Conservation (phyloP, 2,797 vertebrate genomes). For the Novumbra hubbsi region DNA sequence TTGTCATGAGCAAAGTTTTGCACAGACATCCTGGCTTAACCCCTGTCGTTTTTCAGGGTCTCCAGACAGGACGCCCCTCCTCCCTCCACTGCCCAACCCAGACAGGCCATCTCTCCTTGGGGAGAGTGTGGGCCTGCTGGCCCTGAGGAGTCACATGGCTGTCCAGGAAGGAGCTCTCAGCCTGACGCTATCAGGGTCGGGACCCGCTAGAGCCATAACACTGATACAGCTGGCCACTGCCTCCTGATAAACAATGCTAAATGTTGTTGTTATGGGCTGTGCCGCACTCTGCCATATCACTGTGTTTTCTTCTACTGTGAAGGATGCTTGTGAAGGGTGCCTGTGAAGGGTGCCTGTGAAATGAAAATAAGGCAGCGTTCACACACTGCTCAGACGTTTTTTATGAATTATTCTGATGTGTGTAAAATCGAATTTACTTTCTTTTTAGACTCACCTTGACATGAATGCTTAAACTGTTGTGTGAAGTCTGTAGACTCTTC, state of each 20-base stretch:
- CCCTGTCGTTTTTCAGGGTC: slow-evolving; percentile 3
- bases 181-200: slow-evolving; percentile 34
- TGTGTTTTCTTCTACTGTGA: slow-evolving; percentile 13
- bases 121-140: slow-evolving; percentile 20
- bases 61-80: slow-evolving; percentile 22
- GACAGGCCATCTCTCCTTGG: slow-evolving; percentile 16
- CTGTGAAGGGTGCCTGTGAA: slow-evolving; percentile 5
- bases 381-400: not conserved
- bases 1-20: not conserved
- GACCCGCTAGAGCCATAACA: slow-evolving; percentile 54
- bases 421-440: not conserved
- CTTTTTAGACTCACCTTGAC: too few species aligned
- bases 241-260: slow-evolving; percentile 44
- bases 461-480: too few species aligned
- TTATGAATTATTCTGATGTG: not conserved
- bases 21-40: not conserved
- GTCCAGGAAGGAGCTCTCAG: slow-evolving; percentile 35
- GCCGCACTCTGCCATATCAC: slow-evolving; percentile 29
- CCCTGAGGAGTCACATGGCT: slow-evolving; percentile 42
- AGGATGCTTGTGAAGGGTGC: slow-evolving; percentile 17
- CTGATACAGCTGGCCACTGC: slow-evolving; percentile 45
- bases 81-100: slow-evolving; percentile 28
- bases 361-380: not conserved
- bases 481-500: too few species aligned
- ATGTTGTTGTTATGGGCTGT: slow-evolving; percentile 45